Base-by-base conservation (phyloP, 1,140 invertebrate species). In the Lepidurus arcticus region DNA sequence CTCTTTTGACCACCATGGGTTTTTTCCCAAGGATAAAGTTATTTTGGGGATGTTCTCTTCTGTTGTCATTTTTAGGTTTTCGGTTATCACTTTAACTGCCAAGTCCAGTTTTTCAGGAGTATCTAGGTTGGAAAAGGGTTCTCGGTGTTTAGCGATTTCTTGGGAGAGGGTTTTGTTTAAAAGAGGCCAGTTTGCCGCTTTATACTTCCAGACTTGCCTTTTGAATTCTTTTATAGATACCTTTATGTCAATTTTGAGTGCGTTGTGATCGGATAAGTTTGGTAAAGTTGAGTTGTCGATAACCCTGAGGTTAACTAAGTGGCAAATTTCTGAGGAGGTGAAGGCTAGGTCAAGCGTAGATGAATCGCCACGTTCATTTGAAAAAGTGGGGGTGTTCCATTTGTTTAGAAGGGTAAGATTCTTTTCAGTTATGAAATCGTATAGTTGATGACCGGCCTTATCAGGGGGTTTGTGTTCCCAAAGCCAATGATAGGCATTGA, bases 401-500 rank as follows among this genome's bases (percentile, higher is more conserved):
- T 21, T 44, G n/a, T 3, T 76, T 21, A 76, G 44, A 26, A 76
- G 75, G 75, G 42, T 76, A 21, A 76, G 75, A 10, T 76, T 42
- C 42, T 76, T 76, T 26, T 42, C n/a, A 11, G n/a, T 76, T n/a
- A 76, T 1, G 42, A 7, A 76, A 42, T 76, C 4, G 7, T 26
- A 2, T 1, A 76, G 16, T 44, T 26, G 24, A 10, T 26, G 5
- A 1, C 75, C 75, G 10, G 75, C 75, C 1, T 3, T 42, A 3
- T 76, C 75, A 4, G 42, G n/a, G 75, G 9, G 9, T 42, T 42
- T 24, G 1, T 76, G 42, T 7, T 76, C 75, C 75, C 75, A 76
- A 6, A 34, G 42, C 75, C 75, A 76, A 34, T 2, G 75, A n/a
- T 76, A 2, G 75, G 75, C 75, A 43, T 76, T 76, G 34, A 76